Evolutionary conservation across 2,888 invertebrate genomes (phyloP), one percentile per base, ranked within the genome.

Genomic region (Drosophila anomalata): DNA sequence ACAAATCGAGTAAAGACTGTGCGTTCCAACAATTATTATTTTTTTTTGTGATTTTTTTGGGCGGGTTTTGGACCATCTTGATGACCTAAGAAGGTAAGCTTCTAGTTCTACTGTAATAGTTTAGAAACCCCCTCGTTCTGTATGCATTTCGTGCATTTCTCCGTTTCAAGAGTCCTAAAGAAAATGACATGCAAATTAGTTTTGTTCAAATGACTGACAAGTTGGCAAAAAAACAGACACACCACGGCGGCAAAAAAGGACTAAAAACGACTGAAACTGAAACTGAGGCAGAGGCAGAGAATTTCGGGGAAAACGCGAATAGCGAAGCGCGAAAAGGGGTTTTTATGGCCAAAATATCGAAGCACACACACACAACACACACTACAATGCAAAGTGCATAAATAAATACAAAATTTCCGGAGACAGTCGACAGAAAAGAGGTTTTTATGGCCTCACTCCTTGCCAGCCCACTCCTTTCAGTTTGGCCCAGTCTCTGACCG

Each of bases 111-210:
- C 17, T 17, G 2, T 26, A 8, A 0, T 8, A 8, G 2, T 46
- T 8, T 7, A 22, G 24, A 33, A 61, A 20, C 66, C 3, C 12
- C 57, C 71, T 58, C 66, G 79, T 12, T 29, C 44, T 17, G 51
- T 47, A 24, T 53, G 60, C 67, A 55, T 80, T 78, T 78, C 89
- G 83, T 87, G 83, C 83, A 68, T 73, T 66, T 36, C 36, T n/a
- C 86, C 86, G 68, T 78, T 84, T 84, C 89, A 82, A 85, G 89
- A 78, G 89, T 89, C 84, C 84, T 86, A 75, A 88, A 88, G 85
- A 88, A 86, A 86, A 88, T 86, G 85, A 86, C 85, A 86, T 86
- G 89, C 85, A 86, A 86, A 86, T 86, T 86, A 89, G 87, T 86
- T 86, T 86, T 89, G 85, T 87, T 87, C 74, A 77, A 88, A 88